Evolutionary conservation across 2,113 vertebrate genomes (phyloP).

Genomic region (Ranitomeya imitator): DNA sequence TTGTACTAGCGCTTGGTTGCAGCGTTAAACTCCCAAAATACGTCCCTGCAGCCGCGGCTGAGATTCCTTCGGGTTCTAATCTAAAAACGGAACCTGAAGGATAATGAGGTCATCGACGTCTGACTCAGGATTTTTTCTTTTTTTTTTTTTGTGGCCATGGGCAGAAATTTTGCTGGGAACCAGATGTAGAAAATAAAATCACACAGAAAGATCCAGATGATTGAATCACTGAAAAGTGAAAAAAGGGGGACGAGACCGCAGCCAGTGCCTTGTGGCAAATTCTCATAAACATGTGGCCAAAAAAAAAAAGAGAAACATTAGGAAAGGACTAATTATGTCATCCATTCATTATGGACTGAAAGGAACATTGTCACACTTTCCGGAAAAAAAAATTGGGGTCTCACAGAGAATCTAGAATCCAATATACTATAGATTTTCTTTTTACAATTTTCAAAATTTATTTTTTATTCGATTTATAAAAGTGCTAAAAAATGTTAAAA

Average conservation of each 20-base stretch:
- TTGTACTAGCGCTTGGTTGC: background rate
- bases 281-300: slow-evolving; percentile 7
- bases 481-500: background rate
- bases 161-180: slow-evolving; percentile 41
- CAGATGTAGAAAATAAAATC: slow-evolving; percentile 38
- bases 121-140: slow-evolving; percentile 4
- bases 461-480: background rate
- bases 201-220: slow-evolving; percentile 29
- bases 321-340: slow-evolving; percentile 7
- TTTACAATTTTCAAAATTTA: background rate
- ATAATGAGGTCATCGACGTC: slow-evolving; percentile 40
- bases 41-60: background rate
- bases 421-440: background rate
- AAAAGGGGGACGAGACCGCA: slow-evolving; percentile 11
- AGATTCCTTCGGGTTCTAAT: background rate
- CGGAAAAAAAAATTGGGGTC: background rate
- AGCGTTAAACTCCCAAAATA: background rate
- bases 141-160: slow-evolving; percentile 6
- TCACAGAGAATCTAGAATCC: background rate
- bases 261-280: slow-evolving; percentile 13
- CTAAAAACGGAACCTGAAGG: slow-evolving; percentile 4
- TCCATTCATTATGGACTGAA: background rate
- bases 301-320: slow-evolving; percentile 1
- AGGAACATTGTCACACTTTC: slow-evolving; percentile 17
- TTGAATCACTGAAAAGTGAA: slow-evolving; percentile 47